phyloP scores from a whole-genome alignment of 2,113 vertebrate species.

The Setophaga coronata region DNA sequence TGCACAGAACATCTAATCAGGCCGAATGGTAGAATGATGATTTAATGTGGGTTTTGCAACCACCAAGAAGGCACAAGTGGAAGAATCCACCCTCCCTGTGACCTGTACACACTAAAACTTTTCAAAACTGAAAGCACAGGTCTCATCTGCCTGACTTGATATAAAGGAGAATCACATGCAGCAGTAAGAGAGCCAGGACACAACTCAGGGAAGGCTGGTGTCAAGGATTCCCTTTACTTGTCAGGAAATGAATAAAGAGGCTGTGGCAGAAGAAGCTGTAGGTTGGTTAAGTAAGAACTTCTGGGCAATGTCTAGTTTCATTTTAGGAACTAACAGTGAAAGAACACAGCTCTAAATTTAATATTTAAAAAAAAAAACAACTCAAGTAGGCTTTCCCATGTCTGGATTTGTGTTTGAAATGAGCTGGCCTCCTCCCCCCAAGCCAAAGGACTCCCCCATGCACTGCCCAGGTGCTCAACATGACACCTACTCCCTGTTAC shows the following conservation, averaged over 20 bases:
- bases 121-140: neutral
- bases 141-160: neutral
- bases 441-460: neutral
- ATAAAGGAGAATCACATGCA: neutral
- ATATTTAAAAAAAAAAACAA: neutral
- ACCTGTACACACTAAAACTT: neutral
- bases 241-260: neutral
- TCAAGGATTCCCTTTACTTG: neutral
- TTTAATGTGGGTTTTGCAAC: neutral
- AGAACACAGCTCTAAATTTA: neutral
- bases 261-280: neutral
- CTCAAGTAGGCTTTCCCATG: neutral
- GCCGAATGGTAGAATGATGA: neutral
- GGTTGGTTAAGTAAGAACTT: neutral
- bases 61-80: neutral
- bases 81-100: neutral
- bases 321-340: neutral
- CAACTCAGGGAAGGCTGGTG: neutral
- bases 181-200: neutral
- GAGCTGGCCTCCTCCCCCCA: neutral
- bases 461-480: neutral
- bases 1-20: slow-evolving; percentile 38
- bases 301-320: neutral
- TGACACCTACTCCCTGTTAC: accelerated
- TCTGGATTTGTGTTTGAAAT: neutral